These are phyloP conservation scores for Oreochromis spilurus DNA, from an alignment of 2,113 vertebrate species.

Conservation along the genomic window DNA sequence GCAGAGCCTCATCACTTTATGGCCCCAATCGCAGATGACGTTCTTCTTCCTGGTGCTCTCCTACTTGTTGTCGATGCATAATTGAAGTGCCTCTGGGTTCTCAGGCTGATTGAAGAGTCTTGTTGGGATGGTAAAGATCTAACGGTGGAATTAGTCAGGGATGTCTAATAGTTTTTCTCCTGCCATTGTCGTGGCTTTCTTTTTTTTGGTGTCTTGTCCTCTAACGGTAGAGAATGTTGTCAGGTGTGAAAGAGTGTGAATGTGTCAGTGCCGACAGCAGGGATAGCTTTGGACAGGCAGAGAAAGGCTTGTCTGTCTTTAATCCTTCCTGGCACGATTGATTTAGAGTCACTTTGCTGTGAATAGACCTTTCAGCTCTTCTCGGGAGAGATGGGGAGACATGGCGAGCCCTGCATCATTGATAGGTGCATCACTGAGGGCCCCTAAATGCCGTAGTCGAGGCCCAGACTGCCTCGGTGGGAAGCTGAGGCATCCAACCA, in stretches of 20 bases:
- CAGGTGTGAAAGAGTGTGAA: slow-evolving; percentile 39
- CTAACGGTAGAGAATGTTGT: slow-evolving; percentile 5
- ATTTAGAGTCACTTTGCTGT: slow-evolving; percentile 57
- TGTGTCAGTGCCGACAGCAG: slow-evolving; percentile 17
- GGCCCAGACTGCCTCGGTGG: not conserved
- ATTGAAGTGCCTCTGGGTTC: slow-evolving; percentile 51
- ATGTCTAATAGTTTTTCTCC: slow-evolving; percentile 19
- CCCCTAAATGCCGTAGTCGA: not conserved
- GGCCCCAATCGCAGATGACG: slow-evolving; percentile 6
- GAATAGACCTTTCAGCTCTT: slow-evolving; percentile 36
- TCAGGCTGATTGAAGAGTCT: slow-evolving; percentile 54
- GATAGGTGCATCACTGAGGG: slow-evolving; percentile 18
- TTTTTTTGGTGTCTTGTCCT: not conserved
- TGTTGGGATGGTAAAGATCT: slow-evolving; percentile 44
- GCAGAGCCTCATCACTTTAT: not conserved
- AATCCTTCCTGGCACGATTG: slow-evolving; percentile 50
- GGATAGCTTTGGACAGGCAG: slow-evolving; percentile 12
- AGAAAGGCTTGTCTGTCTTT: slow-evolving; percentile 47
- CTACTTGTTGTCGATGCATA: slow-evolving; percentile 57
- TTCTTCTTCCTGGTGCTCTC: slow-evolving; percentile 2
- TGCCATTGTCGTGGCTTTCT: not conserved
- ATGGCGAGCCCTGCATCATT: not conserved
- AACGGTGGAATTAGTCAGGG: slow-evolving; percentile 43
- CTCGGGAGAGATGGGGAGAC: not conserved
- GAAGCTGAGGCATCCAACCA: not conserved